A percentile compares a stretch with the other conserved stretches of the same genome.
phyloP scores from a whole-genome alignment of 2,797 vertebrate species.

The Pseudochromis fuscus region DNA sequence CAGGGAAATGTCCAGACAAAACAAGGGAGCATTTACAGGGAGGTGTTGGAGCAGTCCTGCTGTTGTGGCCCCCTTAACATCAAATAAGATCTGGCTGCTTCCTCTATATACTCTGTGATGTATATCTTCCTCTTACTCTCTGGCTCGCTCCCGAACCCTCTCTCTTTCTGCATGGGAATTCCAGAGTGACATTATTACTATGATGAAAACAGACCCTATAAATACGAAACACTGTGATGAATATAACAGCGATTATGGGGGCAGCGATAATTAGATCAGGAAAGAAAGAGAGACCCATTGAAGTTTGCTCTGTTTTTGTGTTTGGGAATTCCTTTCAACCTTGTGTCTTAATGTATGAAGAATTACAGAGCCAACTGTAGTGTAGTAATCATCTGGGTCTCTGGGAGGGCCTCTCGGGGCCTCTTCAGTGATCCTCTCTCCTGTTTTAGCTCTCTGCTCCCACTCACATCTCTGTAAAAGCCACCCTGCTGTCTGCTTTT shows the following conservation, averaged over 20 bases:
- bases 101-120: conserved; percentile 71
- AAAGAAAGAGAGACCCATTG: conserved; percentile 81
- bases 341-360: conserved; percentile 82
- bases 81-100: conserved; percentile 84
- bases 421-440: conserved; percentile 73
- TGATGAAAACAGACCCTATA: conserved; percentile 89
- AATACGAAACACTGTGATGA: conserved; percentile 88
- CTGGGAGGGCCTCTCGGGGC: conserved; percentile 74
- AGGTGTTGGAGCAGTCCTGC: conserved; percentile 60
- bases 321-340: conserved; percentile 84
- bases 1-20: conserved; percentile 85
- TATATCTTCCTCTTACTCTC: conserved; percentile 39
- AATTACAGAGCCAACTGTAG: conserved; percentile 79
- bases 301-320: conserved; percentile 85
- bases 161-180: conserved; percentile 82
- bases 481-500: conserved; percentile 75
- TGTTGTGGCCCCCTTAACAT: conserved; percentile 79
- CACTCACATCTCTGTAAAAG: conserved; percentile 78
- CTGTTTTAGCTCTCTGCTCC: conserved; percentile 69
- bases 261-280: conserved; percentile 86
- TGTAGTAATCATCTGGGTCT: conserved; percentile 80
- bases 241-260: conserved; percentile 88
- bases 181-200: conserved; percentile 87
- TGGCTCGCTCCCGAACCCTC: conserved; percentile 4
- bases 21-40: conserved; percentile 85